Percentiles rank a stretch among this genome's conserved stretches.
These are phyloP conservation scores for Eulithis testata DNA, from an alignment of 2,888 invertebrate species.

Conservation along the genomic window DNA sequence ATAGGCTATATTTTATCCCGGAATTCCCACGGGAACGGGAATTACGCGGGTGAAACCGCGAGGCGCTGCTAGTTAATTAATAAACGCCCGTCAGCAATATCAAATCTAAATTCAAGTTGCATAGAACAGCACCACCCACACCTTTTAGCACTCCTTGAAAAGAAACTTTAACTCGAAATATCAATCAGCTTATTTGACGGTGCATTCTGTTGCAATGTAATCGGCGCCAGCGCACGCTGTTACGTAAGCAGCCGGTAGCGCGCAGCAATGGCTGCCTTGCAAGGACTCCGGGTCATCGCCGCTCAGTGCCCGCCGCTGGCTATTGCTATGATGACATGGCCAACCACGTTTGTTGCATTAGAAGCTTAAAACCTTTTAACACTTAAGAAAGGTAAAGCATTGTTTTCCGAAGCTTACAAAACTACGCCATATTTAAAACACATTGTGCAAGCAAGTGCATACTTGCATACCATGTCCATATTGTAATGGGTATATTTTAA, in stretches of 20 bases:
- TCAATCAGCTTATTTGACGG: slow-evolving; percentile 9
- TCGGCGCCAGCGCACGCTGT: slow-evolving; percentile 24
- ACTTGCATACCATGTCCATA: too few relatives aligned
- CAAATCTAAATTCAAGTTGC: background rate
- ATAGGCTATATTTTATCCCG: too few relatives aligned
- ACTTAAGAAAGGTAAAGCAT: too few relatives aligned
- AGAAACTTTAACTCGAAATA: slow-evolving; percentile 4
- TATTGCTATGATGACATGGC: slow-evolving; percentile 11
- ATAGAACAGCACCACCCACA: background rate
- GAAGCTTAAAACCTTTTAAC: background rate
- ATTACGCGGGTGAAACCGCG: too few relatives aligned
- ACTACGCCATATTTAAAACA: too few relatives aligned
- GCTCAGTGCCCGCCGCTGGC: background rate
- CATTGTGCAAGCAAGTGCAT: too few relatives aligned
- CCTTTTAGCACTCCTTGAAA: background rate
- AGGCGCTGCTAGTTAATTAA: too few relatives aligned
- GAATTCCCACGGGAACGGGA: too few relatives aligned
- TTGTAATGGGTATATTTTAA: too few relatives aligned
- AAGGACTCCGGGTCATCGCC: slow-evolving; percentile 28
- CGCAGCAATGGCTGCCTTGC: slow-evolving; percentile 22
- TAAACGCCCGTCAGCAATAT: too few relatives aligned
- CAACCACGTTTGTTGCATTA: slow-evolving; percentile 7
- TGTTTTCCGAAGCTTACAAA: too few relatives aligned
- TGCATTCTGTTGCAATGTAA: slow-evolving; percentile 24
- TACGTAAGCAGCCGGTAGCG: slow-evolving; percentile 25